Evolutionary conservation across 2,888 invertebrate species (phyloP).

Genomic region (Odontomyia ornata): DNA sequence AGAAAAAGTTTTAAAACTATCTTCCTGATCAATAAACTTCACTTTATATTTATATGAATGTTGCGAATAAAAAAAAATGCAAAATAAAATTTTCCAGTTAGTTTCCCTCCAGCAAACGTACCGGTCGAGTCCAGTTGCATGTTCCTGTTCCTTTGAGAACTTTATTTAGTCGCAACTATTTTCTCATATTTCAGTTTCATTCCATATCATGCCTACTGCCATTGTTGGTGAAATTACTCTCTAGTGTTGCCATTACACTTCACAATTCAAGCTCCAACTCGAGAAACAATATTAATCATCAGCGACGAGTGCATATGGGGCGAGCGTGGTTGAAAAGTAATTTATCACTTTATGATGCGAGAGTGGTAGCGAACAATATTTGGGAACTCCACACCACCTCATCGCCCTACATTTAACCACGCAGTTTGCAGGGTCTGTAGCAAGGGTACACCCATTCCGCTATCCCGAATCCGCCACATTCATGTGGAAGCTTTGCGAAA

Average conservation of each 20-base stretch:
- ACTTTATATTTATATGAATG: no score
- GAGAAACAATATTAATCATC: constrained; percentile 38
- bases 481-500: neutral
- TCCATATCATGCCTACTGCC: neutral
- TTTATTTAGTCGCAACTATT: neutral
- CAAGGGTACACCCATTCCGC: no score
- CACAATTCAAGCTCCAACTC: neutral
- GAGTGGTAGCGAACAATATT: neutral
- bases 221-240: neutral
- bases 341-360: constrained; percentile 23
- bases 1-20: no score
- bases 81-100: no score
- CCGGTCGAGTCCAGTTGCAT: no score
- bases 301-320: neutral
- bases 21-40: no score
- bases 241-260: neutral
- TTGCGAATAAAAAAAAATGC: no score
- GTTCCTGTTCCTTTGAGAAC: neutral
- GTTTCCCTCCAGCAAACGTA: no score
- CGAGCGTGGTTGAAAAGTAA: constrained; percentile 14
- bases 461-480: no score
- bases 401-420: neutral
- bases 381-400: neutral
- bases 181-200: neutral
- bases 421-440: neutral